Percentiles rank a stretch among this genome's conserved stretches.
phyloP scores from a whole-genome alignment of 2,113 vertebrate genomes.

The Guaruba guarouba region DNA sequence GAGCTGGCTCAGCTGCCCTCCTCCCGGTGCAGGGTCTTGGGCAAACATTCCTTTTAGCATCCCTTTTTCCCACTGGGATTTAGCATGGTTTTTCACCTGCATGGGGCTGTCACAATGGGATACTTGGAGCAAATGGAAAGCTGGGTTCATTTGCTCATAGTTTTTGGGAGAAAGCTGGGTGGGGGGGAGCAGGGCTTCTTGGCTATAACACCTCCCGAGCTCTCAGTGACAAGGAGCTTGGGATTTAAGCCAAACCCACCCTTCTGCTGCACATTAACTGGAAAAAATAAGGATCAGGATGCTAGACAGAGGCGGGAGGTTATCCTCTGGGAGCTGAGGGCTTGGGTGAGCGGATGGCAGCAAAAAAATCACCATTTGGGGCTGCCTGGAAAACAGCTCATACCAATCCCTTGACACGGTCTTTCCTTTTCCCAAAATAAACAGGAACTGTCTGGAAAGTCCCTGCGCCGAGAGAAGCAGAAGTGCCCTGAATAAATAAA shows the following conservation, averaged over 20 bases:
- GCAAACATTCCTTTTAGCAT: not conserved
- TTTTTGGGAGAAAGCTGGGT: not conserved
- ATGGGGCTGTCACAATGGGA: fast-evolving
- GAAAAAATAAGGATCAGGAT: not conserved
- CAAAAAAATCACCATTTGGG: not conserved
- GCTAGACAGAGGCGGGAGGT: not conserved
- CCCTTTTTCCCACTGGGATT: not conserved
- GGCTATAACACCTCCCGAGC: fast-evolving
- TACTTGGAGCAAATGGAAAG: fast-evolving
- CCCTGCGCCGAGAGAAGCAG: not conserved
- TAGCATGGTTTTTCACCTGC: fast-evolving
- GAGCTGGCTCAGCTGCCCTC: not conserved
- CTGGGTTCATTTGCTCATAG: not conserved
- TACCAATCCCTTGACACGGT: constrained; percentile 6
- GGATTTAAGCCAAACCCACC: not conserved
- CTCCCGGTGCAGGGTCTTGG: fast-evolving
- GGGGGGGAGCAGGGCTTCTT: not conserved
- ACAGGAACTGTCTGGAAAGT: constrained; percentile 36
- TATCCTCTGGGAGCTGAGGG: not conserved
- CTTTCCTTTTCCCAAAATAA: constrained; percentile 49
- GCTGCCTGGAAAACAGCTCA: not conserved
- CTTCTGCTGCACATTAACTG: not conserved
- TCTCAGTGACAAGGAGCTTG: not conserved
- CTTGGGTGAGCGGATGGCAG: not conserved
- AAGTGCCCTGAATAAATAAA: constrained; percentile 28